phyloP scores from a whole-genome alignment of 2,113 vertebrate species.

The Toxotes chatareus region DNA sequence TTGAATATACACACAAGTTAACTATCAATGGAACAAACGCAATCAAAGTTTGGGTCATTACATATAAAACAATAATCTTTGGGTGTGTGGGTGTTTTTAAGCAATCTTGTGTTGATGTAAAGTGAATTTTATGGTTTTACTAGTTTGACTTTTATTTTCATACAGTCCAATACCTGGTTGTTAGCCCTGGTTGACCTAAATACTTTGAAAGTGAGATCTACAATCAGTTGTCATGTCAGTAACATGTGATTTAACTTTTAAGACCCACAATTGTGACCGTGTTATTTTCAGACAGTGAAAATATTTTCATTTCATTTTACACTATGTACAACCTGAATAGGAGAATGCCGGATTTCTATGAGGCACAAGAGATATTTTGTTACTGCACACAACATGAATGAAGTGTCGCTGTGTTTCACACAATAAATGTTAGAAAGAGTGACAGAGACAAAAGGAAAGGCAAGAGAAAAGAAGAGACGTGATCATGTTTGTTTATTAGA shows the following conservation, averaged over 20 bases:
- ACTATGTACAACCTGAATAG: background rate
- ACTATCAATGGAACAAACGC: background rate
- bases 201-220: background rate
- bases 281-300: background rate
- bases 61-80: constrained; percentile 44
- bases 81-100: constrained; percentile 24
- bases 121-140: background rate
- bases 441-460: background rate
- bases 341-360: background rate
- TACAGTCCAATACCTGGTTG: background rate
- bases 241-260: background rate
- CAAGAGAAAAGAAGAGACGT: background rate
- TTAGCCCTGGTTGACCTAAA: background rate
- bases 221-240: background rate
- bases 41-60: constrained; percentile 1
- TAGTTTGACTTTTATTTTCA: background rate
- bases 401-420: background rate
- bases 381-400: background rate
- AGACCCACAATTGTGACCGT: background rate
- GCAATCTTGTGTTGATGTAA: constrained; percentile 7
- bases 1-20: constrained; percentile 18
- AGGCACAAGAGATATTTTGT: background rate
- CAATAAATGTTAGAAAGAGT: background rate
- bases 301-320: background rate
- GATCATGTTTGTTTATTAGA: background rate